A percentile compares a stretch with the other conserved stretches of the same genome.
These are phyloP conservation scores for Casuarius casuarius DNA, from an alignment of 2,113 vertebrate genomes.

Conservation along the genomic window DNA sequence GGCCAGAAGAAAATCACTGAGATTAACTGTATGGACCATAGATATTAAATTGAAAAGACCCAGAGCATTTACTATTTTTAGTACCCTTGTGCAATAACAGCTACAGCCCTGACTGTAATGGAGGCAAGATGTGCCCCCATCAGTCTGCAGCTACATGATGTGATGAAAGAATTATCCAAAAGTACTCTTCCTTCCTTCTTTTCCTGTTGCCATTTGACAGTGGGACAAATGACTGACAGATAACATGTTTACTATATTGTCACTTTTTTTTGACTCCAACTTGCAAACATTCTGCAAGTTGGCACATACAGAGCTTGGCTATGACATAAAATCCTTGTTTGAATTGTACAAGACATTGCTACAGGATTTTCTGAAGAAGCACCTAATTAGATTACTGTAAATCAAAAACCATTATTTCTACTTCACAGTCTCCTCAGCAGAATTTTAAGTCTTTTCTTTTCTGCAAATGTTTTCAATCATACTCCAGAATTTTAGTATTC, in stretches of 20 bases:
- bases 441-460: neutral
- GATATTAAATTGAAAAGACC: neutral
- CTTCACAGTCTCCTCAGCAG: neutral
- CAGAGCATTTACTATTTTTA: neutral
- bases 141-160: neutral
- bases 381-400: neutral
- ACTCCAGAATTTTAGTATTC: neutral
- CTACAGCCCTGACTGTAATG: neutral
- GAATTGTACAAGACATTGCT: neutral
- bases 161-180: neutral
- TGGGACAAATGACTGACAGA: neutral
- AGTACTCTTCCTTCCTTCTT: neutral
- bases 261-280: neutral
- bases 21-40: neutral
- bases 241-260: too few relatives aligned
- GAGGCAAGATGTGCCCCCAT: neutral
- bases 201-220: neutral
- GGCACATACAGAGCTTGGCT: neutral
- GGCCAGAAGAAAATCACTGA: neutral
- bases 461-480: neutral
- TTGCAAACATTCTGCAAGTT: neutral
- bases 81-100: neutral
- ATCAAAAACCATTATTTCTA: neutral
- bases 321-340: neutral
- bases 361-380: neutral